phyloP scores from a whole-genome alignment of 1,140 invertebrate genomes.

The Colletes gigas region DNA sequence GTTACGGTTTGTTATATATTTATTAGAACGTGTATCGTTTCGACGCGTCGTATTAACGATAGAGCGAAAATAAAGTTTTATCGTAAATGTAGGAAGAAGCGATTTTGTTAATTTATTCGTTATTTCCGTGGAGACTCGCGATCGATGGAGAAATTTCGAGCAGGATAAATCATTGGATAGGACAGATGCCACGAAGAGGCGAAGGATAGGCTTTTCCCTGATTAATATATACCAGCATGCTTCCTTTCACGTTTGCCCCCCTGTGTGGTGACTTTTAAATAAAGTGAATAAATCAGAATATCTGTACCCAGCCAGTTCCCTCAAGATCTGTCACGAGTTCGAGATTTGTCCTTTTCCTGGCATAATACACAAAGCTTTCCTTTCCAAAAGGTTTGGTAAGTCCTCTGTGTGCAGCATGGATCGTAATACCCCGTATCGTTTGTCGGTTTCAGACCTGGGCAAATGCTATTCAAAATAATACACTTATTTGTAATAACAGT shows the following conservation, averaged over 20 bases:
- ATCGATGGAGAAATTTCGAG: too few species aligned
- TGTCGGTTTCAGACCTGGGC: too few species aligned
- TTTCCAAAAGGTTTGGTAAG: conserved; percentile 36
- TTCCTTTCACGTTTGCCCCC: conserved; percentile 27
- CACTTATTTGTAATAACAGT: too few species aligned
- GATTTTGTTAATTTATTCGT: neutral
- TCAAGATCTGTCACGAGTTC: neutral
- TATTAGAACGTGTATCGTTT: conserved; percentile 6
- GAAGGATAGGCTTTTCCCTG: neutral
- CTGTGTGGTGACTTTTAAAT: conserved; percentile 52
- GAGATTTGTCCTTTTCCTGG: neutral
- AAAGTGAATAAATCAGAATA: conserved; percentile 50
- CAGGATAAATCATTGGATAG: neutral
- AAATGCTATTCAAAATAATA: neutral
- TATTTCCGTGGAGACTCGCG: neutral
- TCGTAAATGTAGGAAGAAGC: neutral
- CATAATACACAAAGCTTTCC: neutral
- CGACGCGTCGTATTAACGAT: neutral
- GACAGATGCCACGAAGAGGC: neutral
- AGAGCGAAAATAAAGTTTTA: neutral
- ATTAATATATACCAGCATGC: neutral
- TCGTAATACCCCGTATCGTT: neutral
- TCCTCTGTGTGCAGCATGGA: neutral
- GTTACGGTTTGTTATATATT: conserved; percentile 9
- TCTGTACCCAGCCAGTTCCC: conserved; percentile 30